Conservation (phyloP, 2,113 vertebrate genomes). For the Zosterops borbonicus region DNA sequence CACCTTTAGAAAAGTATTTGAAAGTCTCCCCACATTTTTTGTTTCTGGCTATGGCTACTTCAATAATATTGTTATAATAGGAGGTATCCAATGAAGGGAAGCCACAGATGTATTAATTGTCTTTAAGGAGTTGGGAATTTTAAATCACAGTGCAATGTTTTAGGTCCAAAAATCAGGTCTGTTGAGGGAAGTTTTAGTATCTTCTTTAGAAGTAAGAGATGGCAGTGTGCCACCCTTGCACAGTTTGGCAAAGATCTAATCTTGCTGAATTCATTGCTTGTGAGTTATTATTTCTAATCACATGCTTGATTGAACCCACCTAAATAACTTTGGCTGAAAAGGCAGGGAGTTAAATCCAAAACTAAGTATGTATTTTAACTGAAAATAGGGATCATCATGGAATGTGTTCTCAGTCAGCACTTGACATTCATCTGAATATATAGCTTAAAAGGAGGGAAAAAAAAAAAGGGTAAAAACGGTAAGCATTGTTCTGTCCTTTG, state of each 20-base stretch:
- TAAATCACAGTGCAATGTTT: constrained; percentile 19
- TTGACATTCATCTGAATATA: constrained; percentile 47
- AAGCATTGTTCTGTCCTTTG: constrained; percentile 30
- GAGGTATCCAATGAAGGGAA: not conserved
- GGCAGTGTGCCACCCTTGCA: constrained; percentile 49
- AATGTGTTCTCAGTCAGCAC: constrained; percentile 64
- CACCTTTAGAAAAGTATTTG: not conserved
- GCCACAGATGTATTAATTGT: not conserved
- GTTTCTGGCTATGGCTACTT: not conserved
- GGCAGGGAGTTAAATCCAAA: constrained; percentile 71
- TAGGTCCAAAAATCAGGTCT: not conserved
- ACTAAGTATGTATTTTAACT: constrained; percentile 69
- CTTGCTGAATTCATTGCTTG: constrained; percentile 71
- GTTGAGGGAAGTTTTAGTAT: not conserved
- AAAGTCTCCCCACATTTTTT: not conserved
- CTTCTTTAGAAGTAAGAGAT: constrained; percentile 26
- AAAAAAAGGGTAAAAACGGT: constrained; percentile 14
- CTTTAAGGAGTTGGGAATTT: not conserved
- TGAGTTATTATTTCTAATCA: constrained; percentile 79
- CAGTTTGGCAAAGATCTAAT: constrained; percentile 64
- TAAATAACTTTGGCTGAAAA: constrained; percentile 73
- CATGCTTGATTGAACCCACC: constrained; percentile 70
- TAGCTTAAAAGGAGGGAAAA: not conserved
- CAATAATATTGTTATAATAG: not conserved
- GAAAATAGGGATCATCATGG: constrained; percentile 69